These are phyloP conservation scores for Apodemia hepburni DNA, from an alignment of 2,888 invertebrate genomes.

Conservation along the genomic window DNA sequence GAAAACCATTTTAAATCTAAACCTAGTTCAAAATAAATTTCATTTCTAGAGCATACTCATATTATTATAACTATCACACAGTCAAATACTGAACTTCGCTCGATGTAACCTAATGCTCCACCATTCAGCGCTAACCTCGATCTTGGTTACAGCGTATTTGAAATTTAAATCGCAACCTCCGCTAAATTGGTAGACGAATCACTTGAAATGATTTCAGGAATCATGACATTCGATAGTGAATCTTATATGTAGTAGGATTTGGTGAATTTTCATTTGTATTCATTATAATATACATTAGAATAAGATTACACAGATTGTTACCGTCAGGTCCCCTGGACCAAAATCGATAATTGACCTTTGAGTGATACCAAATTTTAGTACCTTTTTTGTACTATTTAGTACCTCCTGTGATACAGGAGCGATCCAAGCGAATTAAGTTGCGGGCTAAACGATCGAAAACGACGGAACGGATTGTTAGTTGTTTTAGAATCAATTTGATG, in stretches of 20 bases:
- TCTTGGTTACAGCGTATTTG: constrained; percentile 67
- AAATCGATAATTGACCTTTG: too few relatives aligned
- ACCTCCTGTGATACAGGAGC: too few relatives aligned
- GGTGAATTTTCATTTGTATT: neutral
- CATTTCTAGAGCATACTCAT: neutral
- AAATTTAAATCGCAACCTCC: constrained; percentile 69
- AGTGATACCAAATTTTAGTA: too few relatives aligned
- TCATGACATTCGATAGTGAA: constrained; percentile 3
- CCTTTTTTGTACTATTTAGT: too few relatives aligned
- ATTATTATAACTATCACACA: constrained; percentile 9
- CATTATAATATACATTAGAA: neutral
- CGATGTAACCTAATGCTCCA: constrained; percentile 35
- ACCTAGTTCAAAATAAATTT: neutral
- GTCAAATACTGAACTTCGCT: constrained; percentile 8
- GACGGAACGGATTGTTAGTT: too few relatives aligned
- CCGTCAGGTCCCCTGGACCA: too few relatives aligned
- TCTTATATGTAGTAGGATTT: neutral
- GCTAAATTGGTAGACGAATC: constrained; percentile 48
- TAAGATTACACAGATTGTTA: neutral
- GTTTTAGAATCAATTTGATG: too few relatives aligned
- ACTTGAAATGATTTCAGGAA: constrained; percentile 44
- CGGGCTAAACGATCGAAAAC: too few relatives aligned
- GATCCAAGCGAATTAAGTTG: too few relatives aligned
- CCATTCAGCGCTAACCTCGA: constrained; percentile 61
- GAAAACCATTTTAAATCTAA: neutral